Evolutionary conservation across 2,113 vertebrate species (phyloP), one percentile per base, ranked within the genome.

Genomic region (Rhabdomys dilectus): DNA sequence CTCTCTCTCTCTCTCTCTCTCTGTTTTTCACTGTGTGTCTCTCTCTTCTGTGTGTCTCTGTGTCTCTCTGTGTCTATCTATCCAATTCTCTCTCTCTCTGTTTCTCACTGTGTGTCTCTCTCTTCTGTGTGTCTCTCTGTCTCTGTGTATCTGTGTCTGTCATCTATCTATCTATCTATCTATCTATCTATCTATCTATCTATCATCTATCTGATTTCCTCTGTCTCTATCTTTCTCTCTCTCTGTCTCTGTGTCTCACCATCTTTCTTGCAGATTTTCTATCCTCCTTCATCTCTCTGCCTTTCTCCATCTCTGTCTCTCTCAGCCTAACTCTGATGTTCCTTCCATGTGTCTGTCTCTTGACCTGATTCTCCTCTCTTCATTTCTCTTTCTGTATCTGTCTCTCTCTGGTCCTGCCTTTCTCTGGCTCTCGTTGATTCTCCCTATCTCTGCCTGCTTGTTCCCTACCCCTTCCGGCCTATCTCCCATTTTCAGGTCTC

Each of bases 381-480:
- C 3, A 0, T 39, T 10, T 31, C 7, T 26, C 2, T n/a, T 0
- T 34, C 39, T 13, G 1, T 84, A 11, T 24, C n/a, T 21, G 0
- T 72, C 45, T 85, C 45, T 29, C 36, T 60, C 22, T 76, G 53
- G 9, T 19, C 29, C 15, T 42, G 22, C 9, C 90, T 70, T 7
- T 22, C 26, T 66, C 75, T 53, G 3, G 19, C 4, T 53, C 42
- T 21, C 60, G n/a, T 0, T 68, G 19, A 4, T n/a, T 26, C 34
- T 48, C 58, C 3, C 0, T 29, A 0, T 64, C 13, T 19, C 45
- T 51, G 4, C 31, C 16, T 15, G 9, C 19, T 16, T 39, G 7
- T 53, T 3, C 0, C 6, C 17, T 17, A n/a, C 29, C n/a, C 42
- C 17, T 45, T 34, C 24, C 4, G 6, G 17, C 22, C 31, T 22